Conservation (phyloP, 2,888 invertebrate genomes). For the Germaria angustata region DNA sequence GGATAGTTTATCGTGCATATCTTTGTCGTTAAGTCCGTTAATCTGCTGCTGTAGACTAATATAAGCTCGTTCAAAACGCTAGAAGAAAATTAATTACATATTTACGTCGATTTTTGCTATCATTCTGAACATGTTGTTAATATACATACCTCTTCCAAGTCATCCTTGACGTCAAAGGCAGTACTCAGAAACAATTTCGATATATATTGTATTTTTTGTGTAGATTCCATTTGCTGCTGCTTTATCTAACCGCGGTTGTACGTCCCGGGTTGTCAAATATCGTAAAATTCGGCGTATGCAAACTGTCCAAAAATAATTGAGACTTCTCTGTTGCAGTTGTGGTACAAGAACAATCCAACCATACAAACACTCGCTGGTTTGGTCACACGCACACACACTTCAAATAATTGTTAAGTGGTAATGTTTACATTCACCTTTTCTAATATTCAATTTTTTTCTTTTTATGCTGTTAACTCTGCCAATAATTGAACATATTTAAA, state of each 20-base stretch:
- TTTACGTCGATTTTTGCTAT: background rate
- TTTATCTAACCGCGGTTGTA: conserved; percentile 47
- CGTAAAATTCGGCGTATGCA: conserved; percentile 2
- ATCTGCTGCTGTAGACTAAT: conserved; percentile 88
- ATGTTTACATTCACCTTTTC: conserved; percentile 66
- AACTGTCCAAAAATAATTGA: conserved; percentile 42
- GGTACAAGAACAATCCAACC: conserved; percentile 49
- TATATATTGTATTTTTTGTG: conserved; percentile 72
- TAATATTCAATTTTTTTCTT: conserved; percentile 4
- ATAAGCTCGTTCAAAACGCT: conserved; percentile 95
- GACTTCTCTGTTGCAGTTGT: conserved; percentile 47
- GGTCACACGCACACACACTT: conserved; percentile 45
- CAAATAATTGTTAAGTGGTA: conserved; percentile 56
- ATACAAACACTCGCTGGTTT: conserved; percentile 41
- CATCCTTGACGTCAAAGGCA: conserved; percentile 93
- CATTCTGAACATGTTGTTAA: background rate
- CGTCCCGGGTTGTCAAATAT: conserved; percentile 36
- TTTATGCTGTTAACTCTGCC: conserved; percentile 47
- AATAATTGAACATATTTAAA: conserved; percentile 43
- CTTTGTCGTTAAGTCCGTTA: conserved; percentile 93
- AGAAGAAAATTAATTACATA: background rate
- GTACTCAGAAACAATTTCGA: conserved; percentile 91
- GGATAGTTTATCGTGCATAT: conserved; percentile 94
- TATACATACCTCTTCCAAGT: conserved; percentile 89
- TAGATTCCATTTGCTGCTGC: conserved; percentile 75